Percentiles rank a stretch among this genome's conserved stretches.
phyloP scores from a whole-genome alignment of 2,797 vertebrate species.

The Xenopus petersii region DNA sequence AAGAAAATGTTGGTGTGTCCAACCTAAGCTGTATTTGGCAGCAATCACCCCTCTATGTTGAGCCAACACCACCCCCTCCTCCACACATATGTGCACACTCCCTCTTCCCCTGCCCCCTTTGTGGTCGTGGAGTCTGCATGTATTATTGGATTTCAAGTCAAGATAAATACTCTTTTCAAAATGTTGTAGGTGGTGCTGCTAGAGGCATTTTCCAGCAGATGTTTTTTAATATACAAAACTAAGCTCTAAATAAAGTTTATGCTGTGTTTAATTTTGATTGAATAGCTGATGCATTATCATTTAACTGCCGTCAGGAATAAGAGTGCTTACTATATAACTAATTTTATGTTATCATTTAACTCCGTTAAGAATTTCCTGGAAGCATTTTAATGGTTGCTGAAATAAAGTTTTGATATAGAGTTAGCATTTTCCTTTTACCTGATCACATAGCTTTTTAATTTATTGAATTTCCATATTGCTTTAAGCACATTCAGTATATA shows the following conservation, averaged over 20 bases:
- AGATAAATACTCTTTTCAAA: background rate
- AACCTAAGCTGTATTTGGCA: too few relatives aligned
- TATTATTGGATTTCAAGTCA: too few relatives aligned
- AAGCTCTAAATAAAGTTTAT: constrained; percentile 4
- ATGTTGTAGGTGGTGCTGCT: background rate
- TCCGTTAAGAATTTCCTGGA: constrained; percentile 35
- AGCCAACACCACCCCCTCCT: too few relatives aligned
- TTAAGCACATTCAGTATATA: background rate
- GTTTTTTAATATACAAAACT: constrained; percentile 11
- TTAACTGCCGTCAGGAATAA: constrained; percentile 27
- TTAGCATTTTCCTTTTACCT: constrained; percentile 29
- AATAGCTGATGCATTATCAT: constrained; percentile 38
- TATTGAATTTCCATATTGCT: constrained; percentile 4
- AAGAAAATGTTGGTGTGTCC: too few relatives aligned
- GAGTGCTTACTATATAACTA: constrained; percentile 34
- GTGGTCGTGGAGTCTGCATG: too few relatives aligned
- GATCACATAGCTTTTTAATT: constrained; percentile 1
- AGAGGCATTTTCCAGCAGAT: constrained; percentile 2
- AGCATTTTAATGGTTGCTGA: constrained; percentile 29
- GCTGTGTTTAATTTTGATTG: constrained; percentile 26
- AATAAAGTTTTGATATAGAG: constrained; percentile 23
- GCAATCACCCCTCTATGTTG: too few relatives aligned
- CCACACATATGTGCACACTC: too few relatives aligned
- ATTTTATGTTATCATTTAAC: constrained; percentile 37
- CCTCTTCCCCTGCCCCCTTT: too few relatives aligned